These are phyloP conservation scores for Rattus norvegicus DNA, from an alignment of 2,113 vertebrate genomes.

Conservation along the genomic window DNA sequence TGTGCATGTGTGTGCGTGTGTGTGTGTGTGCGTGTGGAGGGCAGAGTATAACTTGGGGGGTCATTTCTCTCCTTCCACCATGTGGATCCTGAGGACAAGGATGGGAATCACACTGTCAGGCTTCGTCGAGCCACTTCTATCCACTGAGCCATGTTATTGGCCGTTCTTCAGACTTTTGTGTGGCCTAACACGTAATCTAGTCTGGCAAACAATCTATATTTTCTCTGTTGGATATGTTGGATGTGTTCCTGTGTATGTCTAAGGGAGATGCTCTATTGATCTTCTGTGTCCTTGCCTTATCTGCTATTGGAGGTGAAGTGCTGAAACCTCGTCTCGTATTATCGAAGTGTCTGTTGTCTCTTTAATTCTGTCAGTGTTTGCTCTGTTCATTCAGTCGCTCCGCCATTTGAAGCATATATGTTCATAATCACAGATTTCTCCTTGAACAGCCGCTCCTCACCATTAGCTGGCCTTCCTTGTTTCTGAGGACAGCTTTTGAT, in stretches of 20 bases:
- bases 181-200: not conserved
- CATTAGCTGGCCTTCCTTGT: not conserved
- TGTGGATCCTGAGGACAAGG: not conserved
- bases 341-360: not conserved
- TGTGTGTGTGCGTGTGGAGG: not conserved
- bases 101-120: too few relatives aligned
- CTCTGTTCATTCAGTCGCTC: not conserved
- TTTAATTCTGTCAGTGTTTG: conserved; percentile 12
- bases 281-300: not conserved
- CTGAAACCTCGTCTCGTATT: not conserved
- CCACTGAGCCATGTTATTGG: too few relatives aligned
- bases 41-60: not conserved
- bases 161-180: not conserved
- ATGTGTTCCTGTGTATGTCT: not conserved
- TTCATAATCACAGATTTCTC: not conserved
- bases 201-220: not conserved
- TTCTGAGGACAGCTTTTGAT: not conserved
- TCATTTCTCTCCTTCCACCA: not conserved
- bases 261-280: not conserved
- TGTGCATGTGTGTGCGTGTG: not conserved
- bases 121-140: too few relatives aligned
- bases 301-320: not conserved
- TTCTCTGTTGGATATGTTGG: not conserved
- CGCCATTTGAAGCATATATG: not conserved
- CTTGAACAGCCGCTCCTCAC: not conserved